Evolutionary conservation across 2,888 invertebrate genomes (phyloP).

Genomic region (Phytoseiulus persimilis): DNA sequence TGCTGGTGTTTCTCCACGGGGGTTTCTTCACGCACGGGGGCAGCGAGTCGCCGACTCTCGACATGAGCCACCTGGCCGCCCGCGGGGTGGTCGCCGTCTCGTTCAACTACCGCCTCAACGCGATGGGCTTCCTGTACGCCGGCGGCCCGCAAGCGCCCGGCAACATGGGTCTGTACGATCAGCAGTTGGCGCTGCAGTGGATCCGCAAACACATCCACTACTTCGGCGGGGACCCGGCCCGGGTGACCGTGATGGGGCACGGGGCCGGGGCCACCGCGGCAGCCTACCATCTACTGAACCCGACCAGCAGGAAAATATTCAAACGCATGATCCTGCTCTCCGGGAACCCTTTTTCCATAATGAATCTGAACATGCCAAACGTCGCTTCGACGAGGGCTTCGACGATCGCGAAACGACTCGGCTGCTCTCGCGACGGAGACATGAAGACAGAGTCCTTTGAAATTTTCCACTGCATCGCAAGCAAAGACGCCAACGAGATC

Average conservation of each 20-base stretch:
- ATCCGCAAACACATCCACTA: conserved; percentile 11
- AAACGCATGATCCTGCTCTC: conserved; percentile 26
- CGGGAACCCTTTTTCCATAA: conserved; percentile 32
- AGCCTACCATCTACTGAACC: conserved; percentile 35
- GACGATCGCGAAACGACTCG: conserved; percentile 34
- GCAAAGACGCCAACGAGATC: conserved; percentile 14
- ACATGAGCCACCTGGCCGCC: conserved; percentile 12
- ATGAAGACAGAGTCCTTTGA: not conserved
- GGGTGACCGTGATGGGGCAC: conserved; percentile 25
- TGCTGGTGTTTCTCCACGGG: conserved; percentile 11
- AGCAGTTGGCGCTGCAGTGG: conserved; percentile 33
- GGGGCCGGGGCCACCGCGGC: conserved; percentile 24
- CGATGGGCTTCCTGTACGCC: conserved; percentile 31
- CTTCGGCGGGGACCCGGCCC: conserved; percentile 25
- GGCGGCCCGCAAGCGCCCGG: conserved; percentile 6
- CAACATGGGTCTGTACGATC: conserved; percentile 35
- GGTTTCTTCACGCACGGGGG: conserved; percentile 31
- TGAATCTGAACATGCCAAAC: conserved; percentile 10
- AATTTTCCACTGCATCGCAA: conserved; percentile 12
- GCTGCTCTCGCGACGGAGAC: conserved; percentile 15
- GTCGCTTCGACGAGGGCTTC: conserved; percentile 20
- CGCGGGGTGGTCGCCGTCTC: conserved; percentile 12
- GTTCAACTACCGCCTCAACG: conserved; percentile 32
- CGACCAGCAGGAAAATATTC: conserved; percentile 20
- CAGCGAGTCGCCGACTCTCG: conserved; percentile 10